Percentiles rank a stretch among this genome's conserved stretches.
Conservation (phyloP, 2,113 vertebrate genomes). For the Petromus typicus region DNA sequence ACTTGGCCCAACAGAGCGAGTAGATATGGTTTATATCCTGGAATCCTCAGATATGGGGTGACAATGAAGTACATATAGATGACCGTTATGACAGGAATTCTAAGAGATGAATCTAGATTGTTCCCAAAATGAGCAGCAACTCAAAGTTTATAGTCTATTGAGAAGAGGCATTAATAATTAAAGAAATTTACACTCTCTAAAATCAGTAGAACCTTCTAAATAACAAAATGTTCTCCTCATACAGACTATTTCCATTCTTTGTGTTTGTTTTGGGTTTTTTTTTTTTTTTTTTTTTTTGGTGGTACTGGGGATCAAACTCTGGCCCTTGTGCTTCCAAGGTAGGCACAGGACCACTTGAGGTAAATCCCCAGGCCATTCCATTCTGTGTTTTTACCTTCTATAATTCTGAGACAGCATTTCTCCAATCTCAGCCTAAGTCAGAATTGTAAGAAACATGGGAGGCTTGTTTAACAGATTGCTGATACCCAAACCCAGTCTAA, state of each 20-base stretch:
- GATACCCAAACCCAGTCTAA: background rate
- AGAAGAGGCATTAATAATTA: background rate
- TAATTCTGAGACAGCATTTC: conserved; percentile 23
- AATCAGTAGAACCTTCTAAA: conserved; percentile 34
- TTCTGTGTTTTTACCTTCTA: background rate
- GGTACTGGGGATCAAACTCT: too few relatives aligned
- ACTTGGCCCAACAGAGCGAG: background rate
- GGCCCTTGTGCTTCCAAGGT: too few relatives aligned
- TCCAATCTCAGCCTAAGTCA: conserved; percentile 17
- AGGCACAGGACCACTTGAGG: too few relatives aligned
- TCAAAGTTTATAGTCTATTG: background rate
- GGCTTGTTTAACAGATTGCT: background rate
- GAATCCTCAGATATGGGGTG: background rate
- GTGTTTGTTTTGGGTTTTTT: background rate
- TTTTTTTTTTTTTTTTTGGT: too few relatives aligned
- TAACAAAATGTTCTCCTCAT: background rate
- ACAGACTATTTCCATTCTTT: background rate
- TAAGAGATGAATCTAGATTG: background rate
- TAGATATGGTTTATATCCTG: background rate
- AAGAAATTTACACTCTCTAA: background rate
- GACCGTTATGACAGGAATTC: background rate
- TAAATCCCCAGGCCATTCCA: background rate
- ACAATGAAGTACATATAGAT: conserved; percentile 1
- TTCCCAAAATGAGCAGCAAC: background rate
- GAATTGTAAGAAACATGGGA: background rate